Conservation (phyloP, 2,888 invertebrate species). For the Hypolimnas misippus region DNA sequence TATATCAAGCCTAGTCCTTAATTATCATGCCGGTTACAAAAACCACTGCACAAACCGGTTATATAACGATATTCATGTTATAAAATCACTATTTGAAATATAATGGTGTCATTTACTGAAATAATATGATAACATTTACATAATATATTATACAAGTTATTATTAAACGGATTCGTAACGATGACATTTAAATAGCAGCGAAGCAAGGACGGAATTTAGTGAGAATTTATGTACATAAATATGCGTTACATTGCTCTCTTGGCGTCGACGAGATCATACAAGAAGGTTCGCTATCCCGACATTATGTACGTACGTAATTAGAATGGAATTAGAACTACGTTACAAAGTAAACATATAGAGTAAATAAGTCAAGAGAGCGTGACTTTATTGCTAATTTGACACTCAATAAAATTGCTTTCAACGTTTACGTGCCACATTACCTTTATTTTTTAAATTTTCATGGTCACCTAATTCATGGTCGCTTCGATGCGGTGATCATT, state of each 20-base stretch:
- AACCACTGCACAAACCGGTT: too few relatives aligned
- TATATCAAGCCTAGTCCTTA: too few relatives aligned
- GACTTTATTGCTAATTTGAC: slow-evolving; percentile 2
- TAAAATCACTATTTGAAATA: too few relatives aligned
- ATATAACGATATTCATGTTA: too few relatives aligned
- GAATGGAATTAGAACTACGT: slow-evolving; percentile 9
- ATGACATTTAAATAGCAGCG: not conserved
- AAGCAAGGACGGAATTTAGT: slow-evolving; percentile 1
- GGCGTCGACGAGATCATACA: not conserved
- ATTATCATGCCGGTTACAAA: too few relatives aligned
- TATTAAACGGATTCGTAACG: not conserved
- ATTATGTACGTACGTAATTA: slow-evolving; percentile 4
- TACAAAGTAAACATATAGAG: slow-evolving; percentile 12
- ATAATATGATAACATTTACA: slow-evolving; percentile 2
- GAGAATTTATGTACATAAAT: slow-evolving; percentile 1
- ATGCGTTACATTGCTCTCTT: not conserved
- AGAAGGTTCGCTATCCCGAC: slow-evolving; percentile 4
- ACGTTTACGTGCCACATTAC: too few relatives aligned
- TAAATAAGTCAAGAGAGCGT: not conserved
- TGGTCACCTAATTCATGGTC: too few relatives aligned
- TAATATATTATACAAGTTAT: too few relatives aligned
- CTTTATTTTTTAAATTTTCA: too few relatives aligned
- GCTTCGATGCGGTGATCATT: too few relatives aligned
- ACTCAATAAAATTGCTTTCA: too few relatives aligned
- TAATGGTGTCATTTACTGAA: not conserved